Base-by-base conservation (phyloP, 2,113 vertebrate genomes). In the Otocyon megalotis region DNA sequence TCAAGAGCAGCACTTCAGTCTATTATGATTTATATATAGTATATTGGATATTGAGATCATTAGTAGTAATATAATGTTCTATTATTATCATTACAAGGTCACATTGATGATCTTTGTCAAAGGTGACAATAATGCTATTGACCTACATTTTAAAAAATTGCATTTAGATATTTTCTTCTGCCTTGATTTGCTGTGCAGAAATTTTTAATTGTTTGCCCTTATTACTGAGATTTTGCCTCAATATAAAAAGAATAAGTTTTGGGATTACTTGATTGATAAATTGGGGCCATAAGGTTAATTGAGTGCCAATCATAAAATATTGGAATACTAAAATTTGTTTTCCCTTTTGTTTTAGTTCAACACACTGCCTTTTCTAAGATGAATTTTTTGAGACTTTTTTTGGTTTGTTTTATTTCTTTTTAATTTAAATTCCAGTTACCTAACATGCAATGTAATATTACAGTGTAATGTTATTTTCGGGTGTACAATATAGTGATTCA, bases 261-360 rank as follows among this genome's bases (percentile, higher is more conserved):
- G 93, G 96, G 88, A 95, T 98, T 85, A 88, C 48, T 85, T 97
- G 69, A 86, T 97, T 94, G 82, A 89, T 98, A 95, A 93, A 85
- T 98, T 91, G 77, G 53, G 85, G 79, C 69, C 94, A 96, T 86
- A 96, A 96, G 92, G 98, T 98, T 98, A 98, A 98, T 98, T 97
- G 98, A 98, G 92, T 97, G 92, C 95, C 97, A 96, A 54, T 95
- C 96, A 94, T 97, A 97, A 96, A 95, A 86, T 76, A 90, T 74
- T 81, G 53, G 48, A 93, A 92, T 93, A 79, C 63, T 94, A 96
- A 97, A 93, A 85, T 56, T 71, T 13, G 9, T 96, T 82, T 98
- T 96, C 86, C 56, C 1, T 48, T 96, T 86, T 95, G 9, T 83
- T 77, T 95, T 97, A 97, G 96, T 98, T 98, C 63, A 97, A 85